Evolutionary conservation across 2,888 invertebrate genomes (phyloP).

Genomic region (Leucozona laternaria): DNA sequence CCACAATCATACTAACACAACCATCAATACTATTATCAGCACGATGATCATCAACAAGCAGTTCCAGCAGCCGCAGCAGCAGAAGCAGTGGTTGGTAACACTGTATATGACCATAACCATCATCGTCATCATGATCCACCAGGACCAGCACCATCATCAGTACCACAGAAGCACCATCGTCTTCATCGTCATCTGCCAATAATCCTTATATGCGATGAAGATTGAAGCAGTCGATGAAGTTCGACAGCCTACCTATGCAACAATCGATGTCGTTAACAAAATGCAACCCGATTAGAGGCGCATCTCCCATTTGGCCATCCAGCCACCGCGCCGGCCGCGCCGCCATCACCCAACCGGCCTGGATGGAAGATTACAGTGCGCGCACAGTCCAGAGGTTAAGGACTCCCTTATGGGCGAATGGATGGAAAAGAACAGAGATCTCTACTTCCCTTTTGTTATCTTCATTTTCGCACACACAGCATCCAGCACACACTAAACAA

Average conservation of each 20-base stretch:
- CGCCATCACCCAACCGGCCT: not conserved
- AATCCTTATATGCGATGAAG: slow-evolving; percentile 54
- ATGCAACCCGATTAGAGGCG: slow-evolving; percentile 69
- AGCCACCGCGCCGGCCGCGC: not conserved
- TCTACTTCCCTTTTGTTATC: slow-evolving; percentile 60
- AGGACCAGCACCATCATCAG: not conserved
- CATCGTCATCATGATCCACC: slow-evolving; percentile 33
- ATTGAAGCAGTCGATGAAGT: slow-evolving; percentile 54
- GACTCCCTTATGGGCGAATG: slow-evolving; percentile 61
- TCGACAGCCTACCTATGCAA: slow-evolving; percentile 4
- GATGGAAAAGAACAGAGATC: slow-evolving; percentile 22
- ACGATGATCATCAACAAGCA: slow-evolving; percentile 61
- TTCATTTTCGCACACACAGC: slow-evolving; percentile 67
- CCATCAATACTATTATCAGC: slow-evolving; percentile 47
- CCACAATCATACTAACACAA: slow-evolving; percentile 49
- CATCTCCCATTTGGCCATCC: slow-evolving; percentile 20
- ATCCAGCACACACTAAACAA: slow-evolving; percentile 68
- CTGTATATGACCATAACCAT: slow-evolving; percentile 55
- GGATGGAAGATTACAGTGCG: slow-evolving; percentile 52
- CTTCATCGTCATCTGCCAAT: slow-evolving; percentile 60
- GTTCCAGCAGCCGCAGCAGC: slow-evolving; percentile 45
- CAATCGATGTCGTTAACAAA: slow-evolving; percentile 75
- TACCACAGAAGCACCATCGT: slow-evolving; percentile 20
- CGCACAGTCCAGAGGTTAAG: slow-evolving; percentile 63
- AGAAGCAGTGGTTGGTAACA: slow-evolving; percentile 42